Conservation (phyloP, 2,888 invertebrate genomes). For the Drosophila recens region DNA sequence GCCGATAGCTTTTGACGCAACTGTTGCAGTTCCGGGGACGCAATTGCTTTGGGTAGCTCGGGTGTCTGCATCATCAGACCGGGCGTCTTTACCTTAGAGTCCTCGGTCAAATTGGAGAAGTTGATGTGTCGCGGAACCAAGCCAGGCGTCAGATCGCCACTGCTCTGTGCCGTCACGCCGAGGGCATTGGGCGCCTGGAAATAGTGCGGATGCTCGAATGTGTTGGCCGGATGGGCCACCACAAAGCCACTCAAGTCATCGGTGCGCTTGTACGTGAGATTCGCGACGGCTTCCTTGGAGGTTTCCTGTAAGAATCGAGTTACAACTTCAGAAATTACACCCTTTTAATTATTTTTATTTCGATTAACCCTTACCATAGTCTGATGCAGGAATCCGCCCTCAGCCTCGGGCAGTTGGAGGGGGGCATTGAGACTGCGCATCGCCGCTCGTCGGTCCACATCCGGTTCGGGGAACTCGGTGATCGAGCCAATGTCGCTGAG, state of each 20-base stretch:
- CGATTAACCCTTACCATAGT: conserved; percentile 70
- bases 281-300: conserved; percentile 82
- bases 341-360: neutral
- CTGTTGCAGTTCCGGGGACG: conserved; percentile 68
- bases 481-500: conserved; percentile 91
- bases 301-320: conserved; percentile 69
- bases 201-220: conserved; percentile 84
- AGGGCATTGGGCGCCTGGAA: conserved; percentile 79
- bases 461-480: conserved; percentile 90
- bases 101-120: conserved; percentile 86
- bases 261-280: conserved; percentile 82
- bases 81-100: conserved; percentile 81
- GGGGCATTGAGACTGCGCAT: conserved; percentile 75
- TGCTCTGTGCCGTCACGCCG: conserved; percentile 67
- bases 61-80: conserved; percentile 60
- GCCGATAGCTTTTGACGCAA: conserved; percentile 83
- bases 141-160: conserved; percentile 68
- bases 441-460: conserved; percentile 87
- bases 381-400: conserved; percentile 75
- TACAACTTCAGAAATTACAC: neutral
- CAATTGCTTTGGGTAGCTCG: conserved; percentile 76
- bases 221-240: conserved; percentile 75
- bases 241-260: conserved; percentile 81
- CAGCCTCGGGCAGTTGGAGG: conserved; percentile 70
- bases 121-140: conserved; percentile 84